Evolutionary conservation across 1,140 invertebrate genomes (phyloP).

Genomic region (Nephila pilipes): DNA sequence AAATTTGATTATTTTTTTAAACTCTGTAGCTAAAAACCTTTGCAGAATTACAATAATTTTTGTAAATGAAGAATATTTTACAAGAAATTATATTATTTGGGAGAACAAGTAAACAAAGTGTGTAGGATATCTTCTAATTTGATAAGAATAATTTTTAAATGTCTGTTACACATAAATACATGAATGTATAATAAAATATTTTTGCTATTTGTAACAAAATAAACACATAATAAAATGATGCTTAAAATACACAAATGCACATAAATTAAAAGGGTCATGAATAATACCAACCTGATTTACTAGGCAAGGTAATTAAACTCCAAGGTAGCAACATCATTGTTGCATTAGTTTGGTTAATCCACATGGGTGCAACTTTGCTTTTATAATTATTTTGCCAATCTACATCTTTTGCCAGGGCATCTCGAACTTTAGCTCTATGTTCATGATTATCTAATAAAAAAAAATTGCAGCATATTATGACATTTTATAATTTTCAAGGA

Average conservation of each 20-base stretch:
- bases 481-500: not conserved
- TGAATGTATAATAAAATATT: no score
- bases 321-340: slow-evolving; percentile 78
- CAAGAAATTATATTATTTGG: no score
- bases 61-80: no score
- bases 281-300: slow-evolving; percentile 71
- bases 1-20: no score
- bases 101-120: no score
- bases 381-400: slow-evolving; percentile 80
- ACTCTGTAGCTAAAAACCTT: no score
- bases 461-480: not conserved
- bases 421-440: slow-evolving; percentile 80
- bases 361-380: slow-evolving; percentile 79
- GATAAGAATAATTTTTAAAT: no score
- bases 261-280: not conserved
- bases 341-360: slow-evolving; percentile 80
- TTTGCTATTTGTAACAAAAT: not conserved
- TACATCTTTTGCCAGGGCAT: slow-evolving; percentile 79
- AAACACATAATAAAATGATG: not conserved
- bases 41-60: no score
- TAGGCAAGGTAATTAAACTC: slow-evolving; percentile 76
- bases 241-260: not conserved
- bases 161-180: no score
- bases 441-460: slow-evolving; percentile 79
- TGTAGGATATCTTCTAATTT: no score